Conservation (phyloP, 2,113 vertebrate genomes). For the Hylia prasina region DNA sequence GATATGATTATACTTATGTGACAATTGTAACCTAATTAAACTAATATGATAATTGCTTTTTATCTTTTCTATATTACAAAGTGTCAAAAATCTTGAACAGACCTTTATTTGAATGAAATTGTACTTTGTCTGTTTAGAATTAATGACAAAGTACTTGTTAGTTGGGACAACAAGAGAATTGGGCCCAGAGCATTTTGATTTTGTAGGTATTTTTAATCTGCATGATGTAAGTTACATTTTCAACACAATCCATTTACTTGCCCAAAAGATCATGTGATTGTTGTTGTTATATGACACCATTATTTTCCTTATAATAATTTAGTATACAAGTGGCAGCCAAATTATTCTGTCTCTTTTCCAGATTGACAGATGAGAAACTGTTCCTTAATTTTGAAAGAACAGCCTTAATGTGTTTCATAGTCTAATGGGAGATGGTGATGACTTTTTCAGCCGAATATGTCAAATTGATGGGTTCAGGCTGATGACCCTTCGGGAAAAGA, state of each 20-base stretch:
- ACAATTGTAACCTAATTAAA: neutral
- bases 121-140: neutral
- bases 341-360: slow-evolving; percentile 60
- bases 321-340: slow-evolving; percentile 37
- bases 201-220: neutral
- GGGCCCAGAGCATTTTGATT: neutral
- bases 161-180: neutral
- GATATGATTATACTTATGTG: neutral
- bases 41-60: neutral
- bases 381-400: slow-evolving; percentile 52
- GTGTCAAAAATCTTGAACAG: neutral
- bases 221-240: neutral
- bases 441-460: neutral
- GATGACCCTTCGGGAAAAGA: slow-evolving; percentile 6
- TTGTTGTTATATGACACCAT: neutral
- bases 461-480: slow-evolving; percentile 37
- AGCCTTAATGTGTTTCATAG: slow-evolving; percentile 16
- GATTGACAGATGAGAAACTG: slow-evolving; percentile 39
- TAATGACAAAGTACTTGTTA: neutral
- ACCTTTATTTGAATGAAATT: neutral
- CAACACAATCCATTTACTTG: neutral
- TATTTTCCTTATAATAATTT: slow-evolving; percentile 13
- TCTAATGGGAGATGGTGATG: neutral
- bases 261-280: neutral
- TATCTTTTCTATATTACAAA: neutral